Conservation (phyloP, 2,797 vertebrate species). For the Coendou prehensilis region DNA sequence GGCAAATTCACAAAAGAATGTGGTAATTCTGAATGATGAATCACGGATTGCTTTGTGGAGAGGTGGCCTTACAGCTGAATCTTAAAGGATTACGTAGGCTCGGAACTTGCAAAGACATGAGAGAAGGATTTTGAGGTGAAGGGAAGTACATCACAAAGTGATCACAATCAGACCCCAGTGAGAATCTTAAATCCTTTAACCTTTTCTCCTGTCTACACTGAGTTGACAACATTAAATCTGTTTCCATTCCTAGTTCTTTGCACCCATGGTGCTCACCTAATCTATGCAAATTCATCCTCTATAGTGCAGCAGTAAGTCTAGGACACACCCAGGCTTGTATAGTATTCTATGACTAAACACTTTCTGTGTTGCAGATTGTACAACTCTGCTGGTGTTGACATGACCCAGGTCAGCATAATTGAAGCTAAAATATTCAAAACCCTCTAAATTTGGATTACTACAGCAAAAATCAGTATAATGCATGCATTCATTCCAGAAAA, state of each 20-base stretch:
- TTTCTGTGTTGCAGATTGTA: not conserved
- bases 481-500: not conserved
- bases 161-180: not conserved
- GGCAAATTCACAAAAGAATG: conserved; percentile 44
- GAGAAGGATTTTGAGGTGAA: not conserved
- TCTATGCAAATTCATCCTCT: not conserved
- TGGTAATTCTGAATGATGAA: conserved; percentile 13
- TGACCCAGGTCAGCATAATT: not conserved
- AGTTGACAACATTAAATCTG: not conserved
- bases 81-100: not conserved
- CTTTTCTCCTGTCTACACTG: not conserved
- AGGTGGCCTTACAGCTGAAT: not conserved
- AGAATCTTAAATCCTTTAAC: not conserved
- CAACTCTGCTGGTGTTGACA: not conserved
- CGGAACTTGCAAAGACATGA: not conserved
- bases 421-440: not conserved
- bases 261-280: not conserved
- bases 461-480: not conserved
- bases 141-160: not conserved
- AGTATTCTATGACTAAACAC: not conserved
- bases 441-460: not conserved
- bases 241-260: not conserved
- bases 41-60: not conserved
- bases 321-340: no score
- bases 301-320: not conserved